Conservation (phyloP, 1,140 invertebrate species). For the Piezodorus guildinii region DNA sequence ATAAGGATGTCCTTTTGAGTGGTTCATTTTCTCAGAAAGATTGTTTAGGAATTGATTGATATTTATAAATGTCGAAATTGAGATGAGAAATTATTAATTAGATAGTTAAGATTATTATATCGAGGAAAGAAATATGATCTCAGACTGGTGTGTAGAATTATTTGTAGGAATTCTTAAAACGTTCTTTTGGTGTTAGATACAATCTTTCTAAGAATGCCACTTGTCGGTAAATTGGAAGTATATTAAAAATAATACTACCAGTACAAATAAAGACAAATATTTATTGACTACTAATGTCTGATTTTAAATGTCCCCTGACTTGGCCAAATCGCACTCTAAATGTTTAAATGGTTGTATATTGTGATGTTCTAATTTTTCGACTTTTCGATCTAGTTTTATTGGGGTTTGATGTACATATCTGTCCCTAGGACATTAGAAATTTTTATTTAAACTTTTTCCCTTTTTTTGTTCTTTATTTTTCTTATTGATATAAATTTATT, state of each 20-base stretch:
- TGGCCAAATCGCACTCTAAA: slow-evolving; percentile 8
- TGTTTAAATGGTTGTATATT: slow-evolving; percentile 7
- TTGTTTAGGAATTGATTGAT: slow-evolving; percentile 11
- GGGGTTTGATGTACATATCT: slow-evolving; percentile 18
- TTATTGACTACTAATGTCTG: neutral
- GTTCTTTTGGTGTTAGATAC: neutral
- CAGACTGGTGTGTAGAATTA: neutral
- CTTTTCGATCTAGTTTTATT: neutral
- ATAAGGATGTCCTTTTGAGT: slow-evolving; percentile 11
- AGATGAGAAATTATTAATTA: too few species aligned
- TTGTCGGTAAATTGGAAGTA: slow-evolving; percentile 1
- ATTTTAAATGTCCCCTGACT: slow-evolving; percentile 12
- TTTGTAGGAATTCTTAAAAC: too few species aligned
- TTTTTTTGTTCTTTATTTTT: neutral
- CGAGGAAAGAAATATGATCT: neutral
- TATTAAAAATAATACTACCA: slow-evolving; percentile 7
- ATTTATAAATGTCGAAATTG: too few species aligned
- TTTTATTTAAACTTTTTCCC: neutral
- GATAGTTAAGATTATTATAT: too few species aligned
- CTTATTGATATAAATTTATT: slow-evolving; percentile 15
- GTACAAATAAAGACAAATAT: slow-evolving; percentile 18
- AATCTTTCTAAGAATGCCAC: slow-evolving; percentile 15
- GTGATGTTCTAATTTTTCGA: slow-evolving; percentile 7
- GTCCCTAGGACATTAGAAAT: slow-evolving; percentile 13
- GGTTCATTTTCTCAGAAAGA: slow-evolving; percentile 22